Percentiles rank a stretch among this genome's conserved stretches.
Evolutionary conservation across 2,888 invertebrate genomes (phyloP).

Genomic region (Rhogogaster chlorosoma): DNA sequence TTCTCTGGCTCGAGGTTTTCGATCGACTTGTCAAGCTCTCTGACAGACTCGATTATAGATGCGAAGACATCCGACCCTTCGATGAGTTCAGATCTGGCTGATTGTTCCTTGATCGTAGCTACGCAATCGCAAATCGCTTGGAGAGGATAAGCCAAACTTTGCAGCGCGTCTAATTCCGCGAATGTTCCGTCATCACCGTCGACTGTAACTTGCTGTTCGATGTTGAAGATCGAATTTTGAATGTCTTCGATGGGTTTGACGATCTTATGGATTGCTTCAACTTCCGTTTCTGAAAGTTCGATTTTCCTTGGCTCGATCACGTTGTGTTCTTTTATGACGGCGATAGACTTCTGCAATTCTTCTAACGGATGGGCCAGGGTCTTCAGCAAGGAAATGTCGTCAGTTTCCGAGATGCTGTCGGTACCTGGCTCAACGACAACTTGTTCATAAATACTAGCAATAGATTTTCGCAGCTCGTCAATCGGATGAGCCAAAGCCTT

Average conservation of each 20-base stretch:
- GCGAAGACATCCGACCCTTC: neutral
- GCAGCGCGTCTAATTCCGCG: conserved; percentile 33
- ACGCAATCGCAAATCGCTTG: conserved; percentile 71
- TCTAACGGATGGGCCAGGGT: conserved; percentile 69
- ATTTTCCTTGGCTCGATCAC: conserved; percentile 58
- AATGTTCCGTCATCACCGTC: conserved; percentile 47
- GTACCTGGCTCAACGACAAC: conserved; percentile 62
- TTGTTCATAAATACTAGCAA: conserved; percentile 69
- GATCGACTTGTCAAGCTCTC: conserved; percentile 28
- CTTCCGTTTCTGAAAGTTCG: conserved; percentile 16
- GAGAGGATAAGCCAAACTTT: conserved; percentile 36
- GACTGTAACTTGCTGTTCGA: conserved; percentile 37
- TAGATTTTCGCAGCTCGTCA: conserved; percentile 68
- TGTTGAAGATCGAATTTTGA: conserved; percentile 51
- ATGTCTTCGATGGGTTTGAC: conserved; percentile 53
- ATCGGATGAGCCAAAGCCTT: conserved; percentile 59
- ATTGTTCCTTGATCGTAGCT: conserved; percentile 70
- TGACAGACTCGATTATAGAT: conserved; percentile 20
- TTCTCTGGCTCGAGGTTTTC: conserved; percentile 20
- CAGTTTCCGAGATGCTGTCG: conserved; percentile 61
- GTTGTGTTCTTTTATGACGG: conserved; percentile 70
- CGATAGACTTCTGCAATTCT: conserved; percentile 71
- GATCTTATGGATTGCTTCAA: conserved; percentile 57
- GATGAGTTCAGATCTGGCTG: conserved; percentile 51
- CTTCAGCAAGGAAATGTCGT: conserved; percentile 66